Percentiles rank a stretch among this genome's conserved stretches.
These are phyloP conservation scores for Himalopsyche anomala DNA, from an alignment of 2,888 invertebrate species.

Conservation along the genomic window DNA sequence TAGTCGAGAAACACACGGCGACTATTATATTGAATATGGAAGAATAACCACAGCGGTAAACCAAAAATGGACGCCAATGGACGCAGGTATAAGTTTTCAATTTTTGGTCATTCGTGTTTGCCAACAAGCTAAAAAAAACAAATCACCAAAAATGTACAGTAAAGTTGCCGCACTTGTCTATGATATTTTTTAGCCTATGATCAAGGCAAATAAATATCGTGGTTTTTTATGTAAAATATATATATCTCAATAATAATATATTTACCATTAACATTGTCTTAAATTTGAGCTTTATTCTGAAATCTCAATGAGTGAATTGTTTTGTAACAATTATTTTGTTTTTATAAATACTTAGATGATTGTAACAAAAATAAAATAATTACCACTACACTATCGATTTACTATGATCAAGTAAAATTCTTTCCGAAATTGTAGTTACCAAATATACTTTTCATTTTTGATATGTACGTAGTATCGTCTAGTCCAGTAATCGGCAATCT, in stretches of 20 bases:
- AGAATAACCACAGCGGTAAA: conserved; percentile 52
- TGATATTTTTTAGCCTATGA: conserved; percentile 7
- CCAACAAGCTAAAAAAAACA: conserved; percentile 55
- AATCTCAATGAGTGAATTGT: too few relatives aligned
- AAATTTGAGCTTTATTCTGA: too few relatives aligned
- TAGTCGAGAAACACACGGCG: neutral
- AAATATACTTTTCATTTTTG: too few relatives aligned
- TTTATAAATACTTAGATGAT: too few relatives aligned
- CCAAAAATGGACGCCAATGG: conserved; percentile 60
- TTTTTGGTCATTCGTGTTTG: conserved; percentile 58
- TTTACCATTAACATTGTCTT: neutral
- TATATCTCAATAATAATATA: neutral
- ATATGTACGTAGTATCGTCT: too few relatives aligned
- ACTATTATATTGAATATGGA: neutral
- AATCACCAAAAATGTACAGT: conserved; percentile 16
- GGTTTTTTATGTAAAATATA: neutral
- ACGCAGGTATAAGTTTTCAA: conserved; percentile 59
- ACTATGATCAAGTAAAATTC: too few relatives aligned
- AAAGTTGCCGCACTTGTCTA: conserved; percentile 5
- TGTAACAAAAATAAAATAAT: too few relatives aligned
- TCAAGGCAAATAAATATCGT: neutral
- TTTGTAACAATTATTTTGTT: too few relatives aligned
- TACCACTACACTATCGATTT: too few relatives aligned
- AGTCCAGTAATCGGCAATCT: too few relatives aligned
- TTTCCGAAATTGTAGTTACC: too few relatives aligned